Evolutionary conservation across 2,888 invertebrate species (phyloP), one percentile per base, ranked within the genome.

Genomic region (Nemurella pictetii): DNA sequence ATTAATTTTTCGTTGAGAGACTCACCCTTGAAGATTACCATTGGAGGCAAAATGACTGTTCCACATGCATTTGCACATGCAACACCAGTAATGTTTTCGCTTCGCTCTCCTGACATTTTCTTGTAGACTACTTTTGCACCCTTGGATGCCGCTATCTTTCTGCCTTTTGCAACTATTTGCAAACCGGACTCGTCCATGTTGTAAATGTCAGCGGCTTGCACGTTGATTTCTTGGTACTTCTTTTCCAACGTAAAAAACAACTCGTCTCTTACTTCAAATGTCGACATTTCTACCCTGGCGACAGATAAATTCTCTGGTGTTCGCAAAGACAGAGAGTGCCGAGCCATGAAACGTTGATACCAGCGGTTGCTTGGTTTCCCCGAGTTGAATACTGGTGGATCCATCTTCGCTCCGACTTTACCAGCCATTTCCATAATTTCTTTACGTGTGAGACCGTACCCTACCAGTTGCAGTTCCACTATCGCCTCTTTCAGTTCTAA

Each of bases 141-240:
- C 25, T 73, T 73, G 20, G 25, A 3, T n/a, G 73, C 73, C 3
- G 73, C 73, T 20, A 73, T 73, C 73, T 73, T 73, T 73, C 73
- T 20, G n/a, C 73, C 73, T 25, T 73, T 73, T 4, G 73, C 73
- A 73, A 73, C 73, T 7, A 73, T 20, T 25, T 73, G 73, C 73
- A 73, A 73, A n/a, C 73, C 73, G 3, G 73, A 73, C 25, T 73
- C 73, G 73, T 73, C 73, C 73, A 73, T 73, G 73, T 73, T 73
- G 73, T 73, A 73, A 73, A 73, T 25, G 25, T 73, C 73, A 3
- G 73, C 20, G 20, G 73, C 73, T n/a, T 3, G n/a, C 3, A 73
- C 73, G 73, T 73, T 20, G 15, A 73, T 4, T 73, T 73, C 73
- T 25, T 20, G 5, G 25, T 73, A 73, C 25, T 73, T 73, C 73